Base-by-base conservation (phyloP, 2,113 vertebrate species). In the Apteryx mantelli region DNA sequence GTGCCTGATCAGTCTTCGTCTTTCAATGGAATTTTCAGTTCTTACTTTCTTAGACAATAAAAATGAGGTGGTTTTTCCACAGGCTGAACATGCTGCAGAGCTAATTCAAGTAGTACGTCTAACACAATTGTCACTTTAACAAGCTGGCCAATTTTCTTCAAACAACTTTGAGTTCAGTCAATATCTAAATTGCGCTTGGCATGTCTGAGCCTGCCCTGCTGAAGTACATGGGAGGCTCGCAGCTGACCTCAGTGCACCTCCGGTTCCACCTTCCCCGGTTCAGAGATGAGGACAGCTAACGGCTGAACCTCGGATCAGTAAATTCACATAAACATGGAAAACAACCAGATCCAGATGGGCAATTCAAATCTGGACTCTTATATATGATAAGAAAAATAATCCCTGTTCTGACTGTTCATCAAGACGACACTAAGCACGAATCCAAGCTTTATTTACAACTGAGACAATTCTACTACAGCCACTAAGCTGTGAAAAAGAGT, bases 181-280 rank as follows among this genome's bases (percentile, higher is more conserved):
- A 32, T 46, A 24, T 44, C 44, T 30, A 42, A 20, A 82, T 10
- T 0, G 0, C 1, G 0, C 21, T 28, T 34, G 5, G 34, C 19
- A 7, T 0, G 0, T 10, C 34, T 53, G 61, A 84, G 69, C 64
- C 61, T 53, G 78, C 40, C 58, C 71, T 28, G 25, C 32, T 80
- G 32, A 76, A 81, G 19, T 63, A 60, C 65, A 40, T 3, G 40
- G 28, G 80, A 70, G 86, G 22, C 24, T n/a, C 65, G 36, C 50
- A 25, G 53, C 14, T 55, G 69, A n/a, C 40, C 65, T 30, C 65
- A 71, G 64, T 1, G 11, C 3, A 21, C 36, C 26, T 73, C 10
- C 40, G 38, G 12, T 30, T 61, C 25, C 71, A 42, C 32, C 12
- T 3, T 19, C 32, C 32, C 21, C 74, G 8, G 7, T 68, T 38